Evolutionary conservation across 1,140 invertebrate species (phyloP).

Genomic region (Cataglyphis hispanica): DNA sequence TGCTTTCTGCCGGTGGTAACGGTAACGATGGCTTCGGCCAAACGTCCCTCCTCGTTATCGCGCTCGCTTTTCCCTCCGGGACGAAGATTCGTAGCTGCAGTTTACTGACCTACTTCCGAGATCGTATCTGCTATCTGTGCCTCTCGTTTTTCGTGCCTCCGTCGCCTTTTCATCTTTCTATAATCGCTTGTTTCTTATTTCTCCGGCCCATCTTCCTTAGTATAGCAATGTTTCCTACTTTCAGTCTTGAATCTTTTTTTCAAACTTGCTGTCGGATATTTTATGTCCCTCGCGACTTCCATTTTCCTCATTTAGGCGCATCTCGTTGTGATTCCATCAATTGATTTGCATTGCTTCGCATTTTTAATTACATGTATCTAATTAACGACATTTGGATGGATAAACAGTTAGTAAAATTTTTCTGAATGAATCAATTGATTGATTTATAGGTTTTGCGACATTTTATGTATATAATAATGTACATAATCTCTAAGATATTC

Average conservation of each 20-base stretch:
- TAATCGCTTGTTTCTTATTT: background rate
- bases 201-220: background rate
- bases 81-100: constrained; percentile 58
- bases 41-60: constrained; percentile 68
- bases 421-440: background rate
- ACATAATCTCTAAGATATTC: background rate
- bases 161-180: background rate
- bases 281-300: background rate
- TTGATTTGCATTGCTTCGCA: background rate
- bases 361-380: background rate
- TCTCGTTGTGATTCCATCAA: background rate
- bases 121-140: constrained; percentile 62
- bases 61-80: constrained; percentile 69
- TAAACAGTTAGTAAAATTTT: background rate
- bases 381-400: background rate
- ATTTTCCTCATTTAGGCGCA: constrained; percentile 30
- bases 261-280: background rate
- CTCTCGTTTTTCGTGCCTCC: constrained; percentile 28
- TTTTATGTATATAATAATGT: background rate
- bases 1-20: constrained; percentile 66
- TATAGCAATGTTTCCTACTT: background rate
- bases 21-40: constrained; percentile 66
- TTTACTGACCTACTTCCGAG: constrained; percentile 70
- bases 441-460: background rate
- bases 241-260: background rate